phyloP scores from a whole-genome alignment of 2,797 vertebrate genomes.

The Megalops cyprinoides region DNA sequence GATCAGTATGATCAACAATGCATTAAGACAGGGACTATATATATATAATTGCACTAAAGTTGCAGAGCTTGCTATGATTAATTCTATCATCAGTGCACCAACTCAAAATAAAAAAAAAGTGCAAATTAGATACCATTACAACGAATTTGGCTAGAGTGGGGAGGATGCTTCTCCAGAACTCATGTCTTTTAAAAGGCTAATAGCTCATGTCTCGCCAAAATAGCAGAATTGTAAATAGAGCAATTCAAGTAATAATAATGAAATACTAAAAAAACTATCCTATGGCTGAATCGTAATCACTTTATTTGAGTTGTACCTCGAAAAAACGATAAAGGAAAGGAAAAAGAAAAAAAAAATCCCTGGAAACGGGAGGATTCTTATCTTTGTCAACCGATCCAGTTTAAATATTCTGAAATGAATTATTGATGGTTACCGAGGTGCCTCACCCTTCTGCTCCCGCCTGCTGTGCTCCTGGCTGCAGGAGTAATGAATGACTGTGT shows the following conservation, averaged over 20 bases:
- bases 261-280: too few relatives aligned
- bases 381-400: constrained; percentile 19
- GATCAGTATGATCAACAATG: neutral
- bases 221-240: too few relatives aligned
- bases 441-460: constrained; percentile 8
- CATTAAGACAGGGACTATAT: neutral
- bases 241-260: too few relatives aligned
- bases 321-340: neutral
- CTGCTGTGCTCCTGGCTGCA: constrained; percentile 9
- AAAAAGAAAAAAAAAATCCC: neutral
- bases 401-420: constrained; percentile 10
- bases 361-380: neutral
- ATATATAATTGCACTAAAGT: neutral
- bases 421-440: constrained; percentile 12
- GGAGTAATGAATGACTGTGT: neutral
- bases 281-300: neutral
- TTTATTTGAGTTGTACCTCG: neutral
- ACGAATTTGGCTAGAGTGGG: neutral
- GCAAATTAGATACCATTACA: neutral
- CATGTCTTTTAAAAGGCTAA: too few relatives aligned
- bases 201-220: too few relatives aligned
- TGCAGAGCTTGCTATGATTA: neutral
- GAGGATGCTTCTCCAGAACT: too few relatives aligned
- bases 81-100: neutral
- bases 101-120: neutral